phyloP scores from a whole-genome alignment of 2,797 vertebrate species.

The Parambassis ranga region DNA sequence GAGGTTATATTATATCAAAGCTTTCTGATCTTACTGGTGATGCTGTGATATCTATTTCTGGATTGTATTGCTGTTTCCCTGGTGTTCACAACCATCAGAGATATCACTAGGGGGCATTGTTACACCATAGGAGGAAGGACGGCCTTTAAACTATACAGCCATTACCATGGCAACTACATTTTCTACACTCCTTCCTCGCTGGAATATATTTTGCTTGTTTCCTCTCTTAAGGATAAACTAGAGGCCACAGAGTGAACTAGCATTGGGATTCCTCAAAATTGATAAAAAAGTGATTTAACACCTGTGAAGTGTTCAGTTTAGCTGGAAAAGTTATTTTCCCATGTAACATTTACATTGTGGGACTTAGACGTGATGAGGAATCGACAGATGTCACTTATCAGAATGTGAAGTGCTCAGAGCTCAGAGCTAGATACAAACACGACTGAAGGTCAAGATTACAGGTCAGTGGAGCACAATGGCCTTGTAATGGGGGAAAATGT shows the following conservation, averaged over 20 bases:
- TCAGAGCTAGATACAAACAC: constrained; percentile 24
- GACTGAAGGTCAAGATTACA: constrained; percentile 51
- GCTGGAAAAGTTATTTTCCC: background rate
- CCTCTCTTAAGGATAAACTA: constrained; percentile 4
- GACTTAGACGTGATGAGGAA: background rate
- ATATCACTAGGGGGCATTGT: constrained; percentile 79
- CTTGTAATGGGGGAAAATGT: constrained; percentile 41
- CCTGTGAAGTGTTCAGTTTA: background rate
- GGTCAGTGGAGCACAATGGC: constrained; percentile 50
- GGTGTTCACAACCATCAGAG: constrained; percentile 24
- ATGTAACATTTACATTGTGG: background rate
- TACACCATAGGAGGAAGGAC: constrained; percentile 61
- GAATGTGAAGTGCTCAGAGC: constrained; percentile 14
- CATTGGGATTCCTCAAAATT: background rate
- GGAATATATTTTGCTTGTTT: constrained; percentile 1
- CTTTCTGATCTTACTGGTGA: background rate
- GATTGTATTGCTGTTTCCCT: background rate
- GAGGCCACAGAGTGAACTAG: background rate
- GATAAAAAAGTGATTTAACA: background rate
- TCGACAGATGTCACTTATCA: constrained; percentile 16
- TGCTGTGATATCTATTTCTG: constrained; percentile 6
- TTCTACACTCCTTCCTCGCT: background rate
- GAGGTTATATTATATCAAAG: background rate
- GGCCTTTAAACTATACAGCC: constrained; percentile 41
- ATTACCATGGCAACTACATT: constrained; percentile 67